Base-by-base conservation (phyloP, 1,140 invertebrate genomes). In the Brachionus sp. region DNA sequence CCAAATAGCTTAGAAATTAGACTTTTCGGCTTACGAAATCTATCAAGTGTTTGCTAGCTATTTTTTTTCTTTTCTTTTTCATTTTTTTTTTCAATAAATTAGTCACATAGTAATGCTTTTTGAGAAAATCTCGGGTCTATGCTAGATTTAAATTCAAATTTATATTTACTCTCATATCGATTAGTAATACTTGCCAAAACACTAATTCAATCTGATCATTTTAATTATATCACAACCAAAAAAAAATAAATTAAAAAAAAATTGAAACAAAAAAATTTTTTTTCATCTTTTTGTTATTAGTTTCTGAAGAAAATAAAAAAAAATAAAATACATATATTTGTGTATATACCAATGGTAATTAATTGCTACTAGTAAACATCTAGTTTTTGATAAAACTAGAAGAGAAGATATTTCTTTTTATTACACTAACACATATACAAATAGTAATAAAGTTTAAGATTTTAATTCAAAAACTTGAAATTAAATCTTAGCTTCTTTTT, bases 1-100 rank as follows among this genome's bases (percentile, higher is more conserved):
- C 50, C 50, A 57, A 57, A 57, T 57, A 57, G 50, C n/a, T 57
- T 19, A 9, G 7, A 57, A 57, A 57, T 57, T 16, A 57, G 50
- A 57, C 50, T 57, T 57, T 57, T 57, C 50, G 50, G 50, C 50
- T 57, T 57, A 57, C 50, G 50, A 57, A 57, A 57, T 57, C 50
- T 57, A 16, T 57, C 50, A 57, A 57, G 50, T 57, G 50, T 57
- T 57, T 57, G 50, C 16, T 25, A 57, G 19, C 19, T 57, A 19
- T 57, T 23, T 57, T 10, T 42, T 42, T 42, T 42, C 7, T 3
- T 42, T 42, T 10, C n/a, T n/a, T n/a, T n/a, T n/a, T n/a, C n/a
- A n/a, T 42, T 3, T 42, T 42, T 42, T 42, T 42, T 42, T 6
- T 10, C 19, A 7, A 23, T 57, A 57, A 57, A 57, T 57, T 57